Conservation (phyloP, 2,797 vertebrate genomes). For the Sardinella longiceps region DNA sequence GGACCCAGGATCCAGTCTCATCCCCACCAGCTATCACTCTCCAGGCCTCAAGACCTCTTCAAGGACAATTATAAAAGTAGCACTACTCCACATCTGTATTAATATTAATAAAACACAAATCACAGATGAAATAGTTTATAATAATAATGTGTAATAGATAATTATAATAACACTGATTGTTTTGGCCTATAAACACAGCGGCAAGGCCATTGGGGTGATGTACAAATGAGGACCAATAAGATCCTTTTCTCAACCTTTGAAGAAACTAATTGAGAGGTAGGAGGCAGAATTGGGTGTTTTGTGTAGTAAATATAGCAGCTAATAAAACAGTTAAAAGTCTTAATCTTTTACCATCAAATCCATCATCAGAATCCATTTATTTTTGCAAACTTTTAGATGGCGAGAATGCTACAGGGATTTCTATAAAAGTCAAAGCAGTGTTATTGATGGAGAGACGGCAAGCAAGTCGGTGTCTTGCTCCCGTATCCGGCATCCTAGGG, state of each 20-base stretch:
- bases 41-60: slow-evolving; percentile 40
- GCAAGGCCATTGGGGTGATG: background rate
- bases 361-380: background rate
- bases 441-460: slow-evolving; percentile 17
- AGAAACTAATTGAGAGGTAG: background rate
- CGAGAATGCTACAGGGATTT: background rate
- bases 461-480: slow-evolving; percentile 44
- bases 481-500: slow-evolving; percentile 44
- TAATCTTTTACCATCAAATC: background rate
- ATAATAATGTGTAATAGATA: too few relatives aligned
- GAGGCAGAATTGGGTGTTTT: background rate
- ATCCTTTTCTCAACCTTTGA: background rate
- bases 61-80: slow-evolving; percentile 1
- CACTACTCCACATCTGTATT: slow-evolving; percentile 35
- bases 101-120: background rate
- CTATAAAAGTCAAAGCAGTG: slow-evolving; percentile 18
- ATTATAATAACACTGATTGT: too few relatives aligned
- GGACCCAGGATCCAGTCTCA: slow-evolving; percentile 39
- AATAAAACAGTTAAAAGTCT: background rate
- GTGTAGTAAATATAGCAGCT: background rate
- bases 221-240: background rate
- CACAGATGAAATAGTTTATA: background rate
- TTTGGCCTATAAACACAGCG: background rate
- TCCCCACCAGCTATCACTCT: slow-evolving; percentile 36
- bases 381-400: slow-evolving; percentile 1